These are phyloP conservation scores for Cirrhinus molitorella DNA, from an alignment of 2,797 vertebrate species.

Conservation along the genomic window DNA sequence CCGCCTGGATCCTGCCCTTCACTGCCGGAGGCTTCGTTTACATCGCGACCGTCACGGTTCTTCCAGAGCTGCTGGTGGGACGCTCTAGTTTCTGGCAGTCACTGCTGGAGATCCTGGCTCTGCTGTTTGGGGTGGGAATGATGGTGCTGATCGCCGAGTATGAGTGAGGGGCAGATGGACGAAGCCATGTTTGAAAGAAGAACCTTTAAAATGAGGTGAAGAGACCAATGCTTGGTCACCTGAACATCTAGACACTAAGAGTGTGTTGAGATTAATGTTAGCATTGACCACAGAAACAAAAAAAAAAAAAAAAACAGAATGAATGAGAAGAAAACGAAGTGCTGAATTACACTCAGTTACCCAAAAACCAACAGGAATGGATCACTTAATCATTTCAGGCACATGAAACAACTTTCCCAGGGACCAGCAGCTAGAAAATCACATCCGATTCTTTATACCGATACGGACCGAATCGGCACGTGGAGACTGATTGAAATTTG, in stretches of 20 bases:
- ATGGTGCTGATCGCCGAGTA: constrained; percentile 93
- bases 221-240: neutral
- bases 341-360: neutral
- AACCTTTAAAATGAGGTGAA: neutral
- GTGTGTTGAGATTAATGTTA: neutral
- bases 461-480: neutral
- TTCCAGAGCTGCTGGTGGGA: constrained; percentile 89
- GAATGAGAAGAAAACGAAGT: neutral
- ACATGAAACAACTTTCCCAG: neutral
- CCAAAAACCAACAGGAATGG: constrained; percentile 1
- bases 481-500: neutral
- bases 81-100: constrained; percentile 85
- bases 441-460: neutral
- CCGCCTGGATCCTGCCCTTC: constrained; percentile 91
- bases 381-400: constrained; percentile 18
- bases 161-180: constrained; percentile 77
- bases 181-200: neutral
- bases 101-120: constrained; percentile 86
- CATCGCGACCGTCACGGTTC: constrained; percentile 90
- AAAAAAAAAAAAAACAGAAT: neutral
- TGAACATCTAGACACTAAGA: neutral
- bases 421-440: neutral
- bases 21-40: constrained; percentile 93
- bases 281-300: neutral
- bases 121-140: constrained; percentile 88